phyloP scores from a whole-genome alignment of 1,140 invertebrate species.

The Notospermus geniculatus region DNA sequence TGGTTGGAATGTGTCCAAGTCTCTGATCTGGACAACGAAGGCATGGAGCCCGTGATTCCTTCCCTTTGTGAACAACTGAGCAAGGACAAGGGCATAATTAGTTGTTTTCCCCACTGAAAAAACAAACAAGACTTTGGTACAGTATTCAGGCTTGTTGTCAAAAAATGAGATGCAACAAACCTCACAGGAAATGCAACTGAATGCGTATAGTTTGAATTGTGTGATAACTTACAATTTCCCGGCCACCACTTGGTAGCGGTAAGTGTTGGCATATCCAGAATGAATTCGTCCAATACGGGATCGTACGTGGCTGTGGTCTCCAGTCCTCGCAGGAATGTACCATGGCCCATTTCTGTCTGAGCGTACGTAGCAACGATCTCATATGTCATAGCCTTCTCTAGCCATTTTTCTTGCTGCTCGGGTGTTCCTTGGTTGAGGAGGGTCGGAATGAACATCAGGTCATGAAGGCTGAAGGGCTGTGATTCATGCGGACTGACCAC shows the following conservation, averaged over 20 bases:
- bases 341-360: constrained; percentile 89
- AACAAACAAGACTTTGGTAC: too few species aligned
- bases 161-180: too few species aligned
- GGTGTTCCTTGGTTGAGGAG: constrained; percentile 80
- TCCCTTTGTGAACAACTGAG: constrained; percentile 82
- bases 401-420: constrained; percentile 82
- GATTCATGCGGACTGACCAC: background rate
- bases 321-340: constrained; percentile 82
- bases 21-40: constrained; percentile 87
- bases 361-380: constrained; percentile 88
- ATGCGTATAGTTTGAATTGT: too few species aligned
- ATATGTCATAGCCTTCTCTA: constrained; percentile 76
- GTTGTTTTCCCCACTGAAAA: constrained; percentile 83
- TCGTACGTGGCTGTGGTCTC: constrained; percentile 92
- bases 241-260: constrained; percentile 95
- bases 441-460: constrained; percentile 88
- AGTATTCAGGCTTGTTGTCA: too few species aligned
- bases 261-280: constrained; percentile 81
- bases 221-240: constrained; percentile 79
- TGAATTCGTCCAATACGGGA: constrained; percentile 76
- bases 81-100: constrained; percentile 82
- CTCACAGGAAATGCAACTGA: too few species aligned
- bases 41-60: constrained; percentile 84
- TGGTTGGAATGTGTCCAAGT: constrained; percentile 82
- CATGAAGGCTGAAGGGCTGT: constrained; percentile 61